These are phyloP conservation scores for Anniella stebbinsi DNA, from an alignment of 2,797 vertebrate genomes.

Conservation along the genomic window DNA sequence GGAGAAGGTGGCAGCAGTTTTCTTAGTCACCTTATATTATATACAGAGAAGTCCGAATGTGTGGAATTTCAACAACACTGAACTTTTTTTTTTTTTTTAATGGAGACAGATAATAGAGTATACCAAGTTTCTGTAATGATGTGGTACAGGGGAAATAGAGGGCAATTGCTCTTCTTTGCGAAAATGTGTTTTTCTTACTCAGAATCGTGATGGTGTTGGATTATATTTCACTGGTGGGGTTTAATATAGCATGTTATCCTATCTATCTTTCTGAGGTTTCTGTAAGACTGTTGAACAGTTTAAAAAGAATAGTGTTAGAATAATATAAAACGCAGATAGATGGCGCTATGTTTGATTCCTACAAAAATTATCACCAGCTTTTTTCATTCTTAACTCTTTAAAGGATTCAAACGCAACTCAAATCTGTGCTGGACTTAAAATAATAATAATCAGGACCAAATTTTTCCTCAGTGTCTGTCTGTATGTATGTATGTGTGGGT, in stretches of 20 bases:
- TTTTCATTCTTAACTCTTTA: constrained; percentile 96
- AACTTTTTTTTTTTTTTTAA: constrained; percentile 37
- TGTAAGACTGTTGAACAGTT: constrained; percentile 97
- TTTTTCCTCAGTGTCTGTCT: constrained; percentile 90
- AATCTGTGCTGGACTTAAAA: constrained; percentile 95
- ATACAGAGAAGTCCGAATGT: constrained; percentile 78
- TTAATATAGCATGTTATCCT: constrained; percentile 94
- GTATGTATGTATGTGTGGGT: constrained; percentile 77
- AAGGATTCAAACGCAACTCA: constrained; percentile 98
- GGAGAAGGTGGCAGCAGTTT: constrained; percentile 72
- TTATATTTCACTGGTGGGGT: constrained; percentile 93
- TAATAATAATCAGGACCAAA: constrained; percentile 98
- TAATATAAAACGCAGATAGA: constrained; percentile 93
- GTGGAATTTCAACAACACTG: constrained; percentile 83
- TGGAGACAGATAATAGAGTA: constrained; percentile 65
- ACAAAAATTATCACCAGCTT: constrained; percentile 96
- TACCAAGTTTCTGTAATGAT: constrained; percentile 75
- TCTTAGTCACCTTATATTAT: constrained; percentile 81
- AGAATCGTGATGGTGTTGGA: constrained; percentile 89
- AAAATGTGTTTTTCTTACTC: constrained; percentile 81
- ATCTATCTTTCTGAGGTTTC: constrained; percentile 95
- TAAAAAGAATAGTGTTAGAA: constrained; percentile 90
- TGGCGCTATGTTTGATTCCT: constrained; percentile 98
- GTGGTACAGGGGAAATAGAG: constrained; percentile 84
- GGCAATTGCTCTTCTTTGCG: constrained; percentile 68